Percentiles rank a stretch among this genome's conserved stretches.
phyloP scores from a whole-genome alignment of 1,140 invertebrate species.

The Drosophila ogumai region DNA sequence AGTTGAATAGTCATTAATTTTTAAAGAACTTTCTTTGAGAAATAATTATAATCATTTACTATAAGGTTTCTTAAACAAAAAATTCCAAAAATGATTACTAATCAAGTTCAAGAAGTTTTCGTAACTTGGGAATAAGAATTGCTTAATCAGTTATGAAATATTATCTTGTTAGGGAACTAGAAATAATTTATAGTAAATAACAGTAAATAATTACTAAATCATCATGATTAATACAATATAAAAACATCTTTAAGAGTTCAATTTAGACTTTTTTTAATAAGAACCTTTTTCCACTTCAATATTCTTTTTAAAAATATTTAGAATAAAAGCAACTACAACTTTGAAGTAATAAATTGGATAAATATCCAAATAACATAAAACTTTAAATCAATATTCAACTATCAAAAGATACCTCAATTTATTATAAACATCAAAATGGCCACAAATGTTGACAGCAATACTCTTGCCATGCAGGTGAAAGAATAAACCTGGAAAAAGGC shows the following conservation, averaged over 20 bases:
- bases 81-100: background rate
- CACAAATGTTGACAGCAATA: background rate
- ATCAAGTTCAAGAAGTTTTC: background rate
- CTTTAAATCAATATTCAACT: too few species aligned
- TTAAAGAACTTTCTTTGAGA: background rate
- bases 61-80: background rate
- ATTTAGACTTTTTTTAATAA: background rate
- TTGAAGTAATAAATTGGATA: background rate
- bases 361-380: background rate
- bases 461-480: conserved; percentile 1
- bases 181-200: too few species aligned
- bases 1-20: too few species aligned
- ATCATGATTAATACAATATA: background rate
- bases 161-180: accelerated
- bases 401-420: background rate
- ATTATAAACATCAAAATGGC: background rate
- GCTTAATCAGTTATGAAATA: too few species aligned
- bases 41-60: background rate
- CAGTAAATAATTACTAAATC: too few species aligned
- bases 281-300: background rate
- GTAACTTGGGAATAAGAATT: too few species aligned
- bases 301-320: too few species aligned
- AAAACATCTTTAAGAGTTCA: background rate
- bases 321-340: too few species aligned
- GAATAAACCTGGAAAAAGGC: conserved; percentile 22